A percentile compares a stretch with the other conserved stretches of the same genome.
Conservation (phyloP, 2,888 invertebrate genomes). For the Escarpia spicata region DNA sequence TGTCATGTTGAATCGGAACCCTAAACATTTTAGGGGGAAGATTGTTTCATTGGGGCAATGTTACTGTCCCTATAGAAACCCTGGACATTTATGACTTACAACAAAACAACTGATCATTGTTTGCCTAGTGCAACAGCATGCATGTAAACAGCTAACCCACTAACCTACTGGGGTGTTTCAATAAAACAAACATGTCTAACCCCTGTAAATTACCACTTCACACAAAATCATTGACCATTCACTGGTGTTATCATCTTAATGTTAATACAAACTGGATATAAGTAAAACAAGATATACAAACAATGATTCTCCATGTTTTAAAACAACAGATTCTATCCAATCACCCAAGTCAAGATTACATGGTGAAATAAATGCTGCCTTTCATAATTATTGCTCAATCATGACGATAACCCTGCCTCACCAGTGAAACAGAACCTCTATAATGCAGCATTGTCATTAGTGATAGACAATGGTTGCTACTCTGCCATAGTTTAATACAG, state of each 20-base stretch:
- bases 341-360: not conserved
- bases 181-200: not conserved
- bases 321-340: not conserved
- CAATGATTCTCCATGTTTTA: not conserved
- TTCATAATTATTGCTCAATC: not conserved
- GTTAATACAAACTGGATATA: not conserved
- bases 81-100: not conserved
- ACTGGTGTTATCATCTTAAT: not conserved
- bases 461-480: not conserved
- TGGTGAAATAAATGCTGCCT: constrained; percentile 10
- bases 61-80: not conserved
- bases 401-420: not conserved
- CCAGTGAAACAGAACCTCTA: not conserved
- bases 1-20: not conserved
- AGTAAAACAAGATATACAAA: not conserved
- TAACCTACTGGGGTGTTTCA: not conserved
- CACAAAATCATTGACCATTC: not conserved
- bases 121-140: not conserved
- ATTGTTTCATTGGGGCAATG: not conserved
- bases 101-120: not conserved
- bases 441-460: not conserved
- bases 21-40: too few species aligned
- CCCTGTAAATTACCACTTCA: not conserved
- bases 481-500: not conserved
- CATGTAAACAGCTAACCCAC: not conserved